Base-by-base conservation (phyloP, 2,113 vertebrate genomes). In the Shinisaurus crocodilurus region DNA sequence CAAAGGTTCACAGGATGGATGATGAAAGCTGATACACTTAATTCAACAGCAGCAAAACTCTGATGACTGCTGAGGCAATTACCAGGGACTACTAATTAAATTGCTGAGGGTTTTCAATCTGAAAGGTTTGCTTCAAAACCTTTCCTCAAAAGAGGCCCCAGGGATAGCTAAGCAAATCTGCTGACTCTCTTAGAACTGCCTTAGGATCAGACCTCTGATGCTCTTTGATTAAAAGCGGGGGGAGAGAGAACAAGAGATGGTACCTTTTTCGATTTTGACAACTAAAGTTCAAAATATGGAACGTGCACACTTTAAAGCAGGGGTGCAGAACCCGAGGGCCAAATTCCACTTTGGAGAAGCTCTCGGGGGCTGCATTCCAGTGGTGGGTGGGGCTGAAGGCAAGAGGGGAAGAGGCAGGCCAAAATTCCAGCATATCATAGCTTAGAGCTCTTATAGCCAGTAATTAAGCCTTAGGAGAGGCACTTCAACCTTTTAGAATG, bases 81-180 rank as follows among this genome's bases (percentile, higher is more conserved):
- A 89, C 75, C 8, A 91, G 88, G 87, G n/a, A 34, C 7, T 45
- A 10, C 37, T 90, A 91, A 95, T 93, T 89, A 86, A 90, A 92
- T 29, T 63, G 40, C 45, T 90, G 54, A 45, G 34, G 18, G n/a
- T 13, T 12, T 83, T 91, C 92, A 37, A 75, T 89, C 86, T 86
- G 40, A 9, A 89, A 88, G 69, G 79, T 85, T 92, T 85, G 32
- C 29, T 90, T 60, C 90, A 82, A 77, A 5, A 13, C 32, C 5
- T 57, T 1, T 0, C 50, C 50, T 0, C 1, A 88, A 90, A 69
- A 23, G 27, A 76, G 0, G 0, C 72, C 43, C 20, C 60, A 75
- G 76, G 70, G 75, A 92, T 48, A 74, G 6, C n/a, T 1, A 83
- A 27, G 29, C 81, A 86, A 90, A 92, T 94, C 0, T 75, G 40